A percentile compares a stretch with the other conserved stretches of the same genome.
phyloP scores from a whole-genome alignment of 2,113 vertebrate species.

The Dicrurus megarhynchus region DNA sequence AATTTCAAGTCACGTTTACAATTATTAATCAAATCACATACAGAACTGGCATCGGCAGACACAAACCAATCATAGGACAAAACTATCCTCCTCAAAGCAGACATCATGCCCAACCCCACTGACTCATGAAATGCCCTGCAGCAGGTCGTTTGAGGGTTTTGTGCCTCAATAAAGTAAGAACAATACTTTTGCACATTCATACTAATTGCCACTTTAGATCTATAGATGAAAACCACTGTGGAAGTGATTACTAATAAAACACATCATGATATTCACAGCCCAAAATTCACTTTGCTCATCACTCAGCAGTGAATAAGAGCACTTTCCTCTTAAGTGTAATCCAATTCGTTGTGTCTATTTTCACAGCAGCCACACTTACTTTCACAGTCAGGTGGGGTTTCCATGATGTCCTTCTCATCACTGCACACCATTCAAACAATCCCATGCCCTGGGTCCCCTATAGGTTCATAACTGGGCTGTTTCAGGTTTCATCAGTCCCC shows the following conservation, averaged over 20 bases:
- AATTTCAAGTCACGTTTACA: constrained; percentile 23
- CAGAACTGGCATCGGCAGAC: neutral
- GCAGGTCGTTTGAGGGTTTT: constrained; percentile 15
- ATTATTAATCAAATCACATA: constrained; percentile 44
- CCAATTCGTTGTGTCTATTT: constrained; percentile 7
- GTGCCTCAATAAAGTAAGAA: constrained; percentile 4
- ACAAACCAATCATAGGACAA: neutral
- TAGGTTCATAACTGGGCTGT: fast-evolving
- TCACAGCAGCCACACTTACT: constrained; percentile 7
- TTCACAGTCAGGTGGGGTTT: neutral
- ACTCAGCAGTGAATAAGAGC: neutral
- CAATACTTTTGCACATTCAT: neutral
- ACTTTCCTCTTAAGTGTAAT: constrained; percentile 1
- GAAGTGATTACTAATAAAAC: constrained; percentile 35
- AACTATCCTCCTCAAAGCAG: neutral
- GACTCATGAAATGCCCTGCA: constrained; percentile 17
- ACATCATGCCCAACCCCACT: neutral
- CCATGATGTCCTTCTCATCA: neutral
- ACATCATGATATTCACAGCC: neutral
- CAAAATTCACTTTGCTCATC: neutral
- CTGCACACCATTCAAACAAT: neutral
- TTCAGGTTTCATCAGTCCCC: neutral
- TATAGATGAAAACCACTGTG: neutral
- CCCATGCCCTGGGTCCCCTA: fast-evolving
- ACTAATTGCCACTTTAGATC: constrained; percentile 48